These are phyloP conservation scores for Larimichthys crocea DNA, from an alignment of 2,113 vertebrate genomes.

Conservation along the genomic window DNA sequence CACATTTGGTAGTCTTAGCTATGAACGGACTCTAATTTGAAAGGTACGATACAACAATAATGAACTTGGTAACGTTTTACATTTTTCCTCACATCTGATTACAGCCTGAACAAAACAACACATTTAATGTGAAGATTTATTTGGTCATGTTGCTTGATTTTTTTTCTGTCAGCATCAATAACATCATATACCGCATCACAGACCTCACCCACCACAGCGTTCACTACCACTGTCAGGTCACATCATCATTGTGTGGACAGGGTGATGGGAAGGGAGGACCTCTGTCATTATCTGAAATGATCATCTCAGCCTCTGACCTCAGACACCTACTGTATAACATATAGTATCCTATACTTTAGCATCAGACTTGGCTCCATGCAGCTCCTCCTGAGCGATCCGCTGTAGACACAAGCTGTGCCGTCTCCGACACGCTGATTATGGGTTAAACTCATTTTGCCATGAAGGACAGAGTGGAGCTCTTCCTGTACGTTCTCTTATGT, in stretches of 20 bases:
- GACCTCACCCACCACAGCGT: not conserved
- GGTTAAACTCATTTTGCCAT: constrained; percentile 52
- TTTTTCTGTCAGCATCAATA: not conserved
- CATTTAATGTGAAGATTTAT: not conserved
- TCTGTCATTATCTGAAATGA: constrained; percentile 52
- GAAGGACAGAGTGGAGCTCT: constrained; percentile 22
- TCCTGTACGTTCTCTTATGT: constrained; percentile 3
- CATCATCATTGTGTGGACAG: constrained; percentile 30
- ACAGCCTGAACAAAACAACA: not conserved
- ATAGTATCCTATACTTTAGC: not conserved
- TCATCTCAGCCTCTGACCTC: constrained; percentile 49
- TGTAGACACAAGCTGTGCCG: constrained; percentile 33
- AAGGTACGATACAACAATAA: not conserved
- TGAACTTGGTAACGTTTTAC: not conserved
- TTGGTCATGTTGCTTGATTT: not conserved
- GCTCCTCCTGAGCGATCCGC: not conserved
- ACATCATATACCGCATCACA: not conserved
- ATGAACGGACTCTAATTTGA: constrained; percentile 10
- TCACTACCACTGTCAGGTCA: constrained; percentile 41
- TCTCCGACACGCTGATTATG: constrained; percentile 46
- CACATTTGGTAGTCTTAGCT: not conserved
- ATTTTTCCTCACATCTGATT: not conserved
- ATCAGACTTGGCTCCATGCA: constrained; percentile 3
- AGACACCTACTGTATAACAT: constrained; percentile 23
- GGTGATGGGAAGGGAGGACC: constrained; percentile 34